Evolutionary conservation across 2,888 invertebrate species (phyloP).

Genomic region (Pollenia amentaria): DNA sequence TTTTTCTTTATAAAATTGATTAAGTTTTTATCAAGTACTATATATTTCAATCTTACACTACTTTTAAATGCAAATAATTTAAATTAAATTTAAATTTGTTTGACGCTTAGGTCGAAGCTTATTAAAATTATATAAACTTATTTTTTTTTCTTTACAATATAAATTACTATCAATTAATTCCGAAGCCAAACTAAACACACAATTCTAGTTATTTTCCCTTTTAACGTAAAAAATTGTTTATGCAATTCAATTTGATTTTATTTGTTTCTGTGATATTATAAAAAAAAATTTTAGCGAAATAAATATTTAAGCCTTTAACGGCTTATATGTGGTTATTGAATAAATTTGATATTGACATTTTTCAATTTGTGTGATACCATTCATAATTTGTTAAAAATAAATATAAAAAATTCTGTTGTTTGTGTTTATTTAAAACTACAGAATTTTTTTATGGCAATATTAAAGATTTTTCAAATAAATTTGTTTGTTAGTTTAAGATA

Average conservation of each 20-base stretch:
- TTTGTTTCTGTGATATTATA: background rate
- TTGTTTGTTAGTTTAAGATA: background rate
- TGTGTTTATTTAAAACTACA: background rate
- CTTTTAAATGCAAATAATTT: too few species aligned
- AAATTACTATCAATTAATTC: too few species aligned
- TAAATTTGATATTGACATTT: constrained; percentile 44
- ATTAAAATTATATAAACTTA: too few species aligned
- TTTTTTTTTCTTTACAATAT: background rate
- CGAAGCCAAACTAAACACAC: too few species aligned
- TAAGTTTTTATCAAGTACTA: too few species aligned
- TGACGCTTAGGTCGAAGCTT: too few species aligned
- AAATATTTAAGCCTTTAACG: constrained; percentile 20
- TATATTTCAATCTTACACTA: too few species aligned
- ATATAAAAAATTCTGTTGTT: background rate
- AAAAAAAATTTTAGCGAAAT: constrained; percentile 6
- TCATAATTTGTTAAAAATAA: background rate
- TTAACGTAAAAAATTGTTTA: background rate
- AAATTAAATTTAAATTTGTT: too few species aligned
- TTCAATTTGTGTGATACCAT: constrained; percentile 24
- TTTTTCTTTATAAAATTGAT: too few species aligned
- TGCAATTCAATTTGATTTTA: background rate
- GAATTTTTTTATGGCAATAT: background rate
- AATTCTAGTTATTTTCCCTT: too few species aligned
- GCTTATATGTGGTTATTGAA: constrained; percentile 46
- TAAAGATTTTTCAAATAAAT: background rate